phyloP scores from a whole-genome alignment of 2,888 invertebrate species.

The Hypsopygia costalis region DNA sequence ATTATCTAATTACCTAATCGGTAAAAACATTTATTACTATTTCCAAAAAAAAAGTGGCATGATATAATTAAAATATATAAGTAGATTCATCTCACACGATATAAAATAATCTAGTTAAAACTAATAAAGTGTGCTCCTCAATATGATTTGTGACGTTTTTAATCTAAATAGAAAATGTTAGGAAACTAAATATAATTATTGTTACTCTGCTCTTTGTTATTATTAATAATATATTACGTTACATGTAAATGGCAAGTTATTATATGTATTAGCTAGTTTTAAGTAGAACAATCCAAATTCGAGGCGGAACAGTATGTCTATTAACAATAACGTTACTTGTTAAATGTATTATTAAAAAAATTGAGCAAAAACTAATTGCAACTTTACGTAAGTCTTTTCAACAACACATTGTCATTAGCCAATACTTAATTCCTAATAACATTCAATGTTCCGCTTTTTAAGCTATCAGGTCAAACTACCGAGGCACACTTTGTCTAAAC shows the following conservation, averaged over 20 bases:
- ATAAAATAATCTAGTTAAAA: background rate
- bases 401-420: constrained; percentile 4
- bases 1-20: too few relatives aligned
- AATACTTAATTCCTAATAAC: constrained; percentile 6
- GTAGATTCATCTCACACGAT: background rate
- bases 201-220: too few relatives aligned
- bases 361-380: constrained; percentile 10
- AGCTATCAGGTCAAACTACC: constrained; percentile 14
- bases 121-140: background rate
- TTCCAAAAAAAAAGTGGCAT: too few relatives aligned
- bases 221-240: too few relatives aligned
- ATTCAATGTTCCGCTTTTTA: constrained; percentile 17
- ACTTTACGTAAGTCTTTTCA: background rate
- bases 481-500: constrained; percentile 16
- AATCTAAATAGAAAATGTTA: background rate
- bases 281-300: background rate
- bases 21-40: too few relatives aligned
- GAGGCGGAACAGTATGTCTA: constrained; percentile 12
- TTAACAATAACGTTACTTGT: background rate
- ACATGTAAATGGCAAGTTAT: background rate
- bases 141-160: background rate
- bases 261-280: background rate
- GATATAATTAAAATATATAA: too few relatives aligned
- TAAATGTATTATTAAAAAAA: constrained; percentile 6
- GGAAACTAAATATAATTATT: background rate